A percentile compares a stretch with the other conserved stretches of the same genome.
Evolutionary conservation across 2,113 vertebrate genomes (phyloP).

Genomic region (Lanius collurio): DNA sequence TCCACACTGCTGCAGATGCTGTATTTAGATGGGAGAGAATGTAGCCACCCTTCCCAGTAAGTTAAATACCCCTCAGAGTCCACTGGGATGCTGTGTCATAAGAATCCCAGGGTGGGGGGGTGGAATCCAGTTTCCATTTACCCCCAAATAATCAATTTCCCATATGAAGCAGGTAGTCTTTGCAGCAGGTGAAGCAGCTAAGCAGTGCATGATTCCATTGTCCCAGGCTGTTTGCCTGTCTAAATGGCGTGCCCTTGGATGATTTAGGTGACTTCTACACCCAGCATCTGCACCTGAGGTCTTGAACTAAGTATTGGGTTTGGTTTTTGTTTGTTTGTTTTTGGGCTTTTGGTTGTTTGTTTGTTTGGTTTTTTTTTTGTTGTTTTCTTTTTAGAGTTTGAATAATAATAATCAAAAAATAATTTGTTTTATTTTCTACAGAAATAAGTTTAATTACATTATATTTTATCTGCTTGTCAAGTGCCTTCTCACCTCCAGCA

Average conservation of each 20-base stretch:
- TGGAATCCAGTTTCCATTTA: background rate
- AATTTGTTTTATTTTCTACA: background rate
- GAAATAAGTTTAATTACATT: background rate
- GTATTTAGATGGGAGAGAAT: conserved; percentile 24
- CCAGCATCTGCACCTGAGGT: background rate
- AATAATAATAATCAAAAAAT: background rate
- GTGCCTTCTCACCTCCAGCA: background rate
- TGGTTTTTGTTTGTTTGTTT: background rate
- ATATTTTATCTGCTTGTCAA: background rate
- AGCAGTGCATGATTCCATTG: background rate
- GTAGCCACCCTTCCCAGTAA: background rate
- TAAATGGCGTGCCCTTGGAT: background rate
- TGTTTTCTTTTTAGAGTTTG: background rate
- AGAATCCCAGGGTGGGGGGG: background rate
- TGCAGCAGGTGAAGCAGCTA: background rate
- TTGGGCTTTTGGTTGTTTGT: too few relatives aligned
- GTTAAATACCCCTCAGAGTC: background rate
- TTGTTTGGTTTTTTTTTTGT: background rate
- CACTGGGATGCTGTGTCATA: background rate
- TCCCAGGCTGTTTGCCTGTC: background rate
- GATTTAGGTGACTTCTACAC: background rate
- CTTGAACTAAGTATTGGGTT: background rate
- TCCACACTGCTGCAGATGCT: conserved; percentile 54
- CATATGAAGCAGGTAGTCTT: background rate
- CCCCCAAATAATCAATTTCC: background rate